Evolutionary conservation across 2,113 vertebrate genomes (phyloP), one percentile per base, ranked within the genome.

Genomic region (Catagonus wagneri): DNA sequence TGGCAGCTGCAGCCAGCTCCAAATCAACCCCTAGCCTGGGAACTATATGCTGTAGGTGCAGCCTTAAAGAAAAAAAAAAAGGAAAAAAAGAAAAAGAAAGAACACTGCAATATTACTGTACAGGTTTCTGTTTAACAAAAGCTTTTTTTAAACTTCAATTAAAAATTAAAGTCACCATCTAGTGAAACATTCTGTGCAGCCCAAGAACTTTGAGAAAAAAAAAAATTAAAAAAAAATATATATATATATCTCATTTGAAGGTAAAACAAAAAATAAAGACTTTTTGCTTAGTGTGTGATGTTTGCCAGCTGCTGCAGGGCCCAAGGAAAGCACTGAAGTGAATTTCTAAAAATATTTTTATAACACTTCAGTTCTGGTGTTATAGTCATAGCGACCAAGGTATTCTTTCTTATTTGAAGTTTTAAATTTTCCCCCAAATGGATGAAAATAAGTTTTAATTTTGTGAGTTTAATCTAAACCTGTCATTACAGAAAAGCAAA

Each of bases 361-460:
- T 58, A 75, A 54, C 17, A 90, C 27, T 87, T 71, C 39, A 79
- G 76, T 22, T 69, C 32, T 36, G 91, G 50, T 95, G 81, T 95
- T 63, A 68, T 20, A 84, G 29, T 69, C 20, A 44, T 12, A 6
- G 65, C 44, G 34, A 81, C 39, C 68, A 83, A 83, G 19, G 44
- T 65, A 84, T 9, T 63, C n/a, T 65, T 88, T 32, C 44, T 85
- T 88, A 72, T 36, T 92, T 94, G 19, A 83, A 95, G 69, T 86
- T 79, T 74, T 91, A 17, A 75, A 80, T 83, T 68, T 75, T 6
- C 7, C 44, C 54, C 23, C 39, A 93, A 74, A 25, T n/a, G 20
- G 32, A 88, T 80, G 29, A 71, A 79, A 97, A 71, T 60, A 75
- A 94, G 29, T 76, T 97, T 96, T 72, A 84, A 93, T 74, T 96